Evolutionary conservation across 2,113 vertebrate genomes (phyloP).

Genomic region (Peucedramus taeniatus): DNA sequence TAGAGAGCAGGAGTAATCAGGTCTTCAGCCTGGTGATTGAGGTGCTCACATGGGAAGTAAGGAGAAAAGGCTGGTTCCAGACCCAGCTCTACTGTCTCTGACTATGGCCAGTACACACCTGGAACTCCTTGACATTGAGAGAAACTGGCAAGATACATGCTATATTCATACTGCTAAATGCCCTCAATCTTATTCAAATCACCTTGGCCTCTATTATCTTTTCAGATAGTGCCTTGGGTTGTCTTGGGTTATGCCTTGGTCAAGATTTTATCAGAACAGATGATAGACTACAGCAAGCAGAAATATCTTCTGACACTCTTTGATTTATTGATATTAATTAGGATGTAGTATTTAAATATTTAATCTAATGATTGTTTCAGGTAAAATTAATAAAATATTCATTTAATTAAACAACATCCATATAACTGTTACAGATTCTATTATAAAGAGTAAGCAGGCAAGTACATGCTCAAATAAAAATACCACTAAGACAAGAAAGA

Average conservation of each 20-base stretch:
- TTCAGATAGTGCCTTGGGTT: neutral
- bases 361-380: neutral
- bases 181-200: neutral
- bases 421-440: neutral
- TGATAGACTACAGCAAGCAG: neutral
- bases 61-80: neutral
- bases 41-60: neutral
- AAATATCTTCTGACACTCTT: neutral
- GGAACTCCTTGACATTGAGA: neutral
- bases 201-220: neutral
- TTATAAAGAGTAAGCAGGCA: neutral
- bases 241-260: neutral
- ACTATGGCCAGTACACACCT: neutral
- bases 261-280: neutral
- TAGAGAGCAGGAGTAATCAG: fast-evolving
- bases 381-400: neutral
- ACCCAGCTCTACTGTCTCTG: neutral
- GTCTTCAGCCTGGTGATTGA: neutral
- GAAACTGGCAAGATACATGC: neutral
- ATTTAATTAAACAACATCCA: neutral
- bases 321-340: neutral
- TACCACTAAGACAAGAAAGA: neutral
- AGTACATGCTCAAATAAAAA: neutral
- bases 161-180: neutral
- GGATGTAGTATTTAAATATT: neutral